Evolutionary conservation across 2,797 vertebrate genomes (phyloP).

Genomic region (Diglossa cyanea): DNA sequence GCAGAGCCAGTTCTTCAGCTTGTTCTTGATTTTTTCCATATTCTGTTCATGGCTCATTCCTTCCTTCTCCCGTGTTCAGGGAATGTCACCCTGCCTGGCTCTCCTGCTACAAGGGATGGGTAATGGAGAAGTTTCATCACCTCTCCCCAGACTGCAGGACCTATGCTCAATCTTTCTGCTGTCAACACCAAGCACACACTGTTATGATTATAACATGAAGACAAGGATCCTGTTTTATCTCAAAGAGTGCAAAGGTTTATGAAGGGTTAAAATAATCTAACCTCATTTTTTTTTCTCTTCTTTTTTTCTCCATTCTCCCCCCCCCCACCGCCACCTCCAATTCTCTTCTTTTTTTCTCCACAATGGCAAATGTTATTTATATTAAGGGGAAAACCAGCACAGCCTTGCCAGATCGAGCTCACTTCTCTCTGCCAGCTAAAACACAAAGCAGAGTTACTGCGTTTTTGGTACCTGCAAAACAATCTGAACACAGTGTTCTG

Average conservation of each 20-base stretch:
- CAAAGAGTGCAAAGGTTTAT: constrained; percentile 50
- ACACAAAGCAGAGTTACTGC: constrained; percentile 66
- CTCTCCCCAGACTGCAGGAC: constrained; percentile 13
- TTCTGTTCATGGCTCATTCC: not conserved
- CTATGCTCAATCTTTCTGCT: constrained; percentile 36
- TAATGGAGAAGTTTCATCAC: constrained; percentile 59
- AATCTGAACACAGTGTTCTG: constrained; percentile 66
- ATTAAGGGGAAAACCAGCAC: constrained; percentile 60
- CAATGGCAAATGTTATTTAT: constrained; percentile 72
- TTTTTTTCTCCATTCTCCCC: not conserved
- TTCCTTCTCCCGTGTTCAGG: not conserved
- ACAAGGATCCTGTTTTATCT: constrained; percentile 54
- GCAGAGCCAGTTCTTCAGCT: not conserved
- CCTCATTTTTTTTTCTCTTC: not conserved
- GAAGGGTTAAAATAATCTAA: constrained; percentile 74
- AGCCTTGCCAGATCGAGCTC: constrained; percentile 62
- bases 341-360: not conserved
- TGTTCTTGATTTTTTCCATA: constrained; percentile 17
- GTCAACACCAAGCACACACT: constrained; percentile 30
- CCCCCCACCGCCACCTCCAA: rapidly evolving
- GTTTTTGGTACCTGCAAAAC: constrained; percentile 75
- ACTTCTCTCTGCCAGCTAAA: constrained; percentile 70
- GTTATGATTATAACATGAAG: constrained; percentile 51
- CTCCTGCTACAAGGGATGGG: not conserved
- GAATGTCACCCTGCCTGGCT: not conserved